These are phyloP conservation scores for Xanthia icteritia DNA, from an alignment of 2,888 invertebrate genomes.

Conservation along the genomic window DNA sequence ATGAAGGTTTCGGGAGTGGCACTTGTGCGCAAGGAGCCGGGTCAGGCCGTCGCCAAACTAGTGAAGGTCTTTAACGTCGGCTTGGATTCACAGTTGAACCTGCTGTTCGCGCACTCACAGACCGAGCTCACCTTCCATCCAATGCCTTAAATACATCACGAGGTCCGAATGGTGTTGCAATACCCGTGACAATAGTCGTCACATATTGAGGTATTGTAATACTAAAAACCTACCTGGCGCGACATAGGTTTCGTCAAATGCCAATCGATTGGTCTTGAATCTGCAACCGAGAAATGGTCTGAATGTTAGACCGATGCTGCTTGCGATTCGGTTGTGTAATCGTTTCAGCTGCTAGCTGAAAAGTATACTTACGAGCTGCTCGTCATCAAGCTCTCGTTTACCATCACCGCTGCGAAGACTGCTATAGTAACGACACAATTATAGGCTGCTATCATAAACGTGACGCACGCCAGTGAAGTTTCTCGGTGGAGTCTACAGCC, in stretches of 20 bases:
- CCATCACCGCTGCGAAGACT: slow-evolving; percentile 45
- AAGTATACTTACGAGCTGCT: slow-evolving; percentile 58
- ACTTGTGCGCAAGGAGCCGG: slow-evolving; percentile 91
- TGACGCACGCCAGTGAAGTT: slow-evolving; percentile 20
- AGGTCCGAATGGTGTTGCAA: slow-evolving; percentile 83
- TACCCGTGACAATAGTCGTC: slow-evolving; percentile 68
- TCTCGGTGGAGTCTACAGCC: slow-evolving; percentile 24
- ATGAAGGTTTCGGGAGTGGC: slow-evolving; percentile 93
- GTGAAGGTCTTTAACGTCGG: slow-evolving; percentile 92
- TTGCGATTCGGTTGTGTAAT: slow-evolving; percentile 76
- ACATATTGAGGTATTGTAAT: slow-evolving; percentile 74
- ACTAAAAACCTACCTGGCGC: slow-evolving; percentile 84
- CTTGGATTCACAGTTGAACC: slow-evolving; percentile 92
- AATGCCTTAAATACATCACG: slow-evolving; percentile 79
- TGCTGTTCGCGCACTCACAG: slow-evolving; percentile 92
- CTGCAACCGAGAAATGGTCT: slow-evolving; percentile 78
- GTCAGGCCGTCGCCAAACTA: slow-evolving; percentile 89
- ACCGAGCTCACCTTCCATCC: slow-evolving; percentile 92
- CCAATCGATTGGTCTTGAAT: slow-evolving; percentile 84
- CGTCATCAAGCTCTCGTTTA: slow-evolving; percentile 63
- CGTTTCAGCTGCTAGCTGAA: slow-evolving; percentile 66
- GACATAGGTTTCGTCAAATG: slow-evolving; percentile 86
- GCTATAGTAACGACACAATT: slow-evolving; percentile 50
- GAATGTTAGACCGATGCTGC: slow-evolving; percentile 64
- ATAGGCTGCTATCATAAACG: slow-evolving; percentile 25